phyloP scores from a whole-genome alignment of 2,888 invertebrate species.

The Chrysolina oricalcia region DNA sequence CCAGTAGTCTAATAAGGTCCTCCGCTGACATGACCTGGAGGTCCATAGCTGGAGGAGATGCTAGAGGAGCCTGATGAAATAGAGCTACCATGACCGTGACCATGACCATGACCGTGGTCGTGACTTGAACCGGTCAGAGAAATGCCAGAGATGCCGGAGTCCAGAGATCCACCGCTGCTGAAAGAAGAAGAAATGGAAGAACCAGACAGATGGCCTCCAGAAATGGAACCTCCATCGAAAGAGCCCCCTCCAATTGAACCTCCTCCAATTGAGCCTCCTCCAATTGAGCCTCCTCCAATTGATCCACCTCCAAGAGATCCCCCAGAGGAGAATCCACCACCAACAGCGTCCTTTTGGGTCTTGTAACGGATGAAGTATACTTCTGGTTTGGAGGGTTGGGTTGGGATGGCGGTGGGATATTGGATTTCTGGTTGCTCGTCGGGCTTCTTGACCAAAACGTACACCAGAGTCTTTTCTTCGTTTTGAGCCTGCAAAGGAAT shows the following conservation, averaged over 20 bases:
- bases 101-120: not conserved
- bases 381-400: slow-evolving; percentile 90
- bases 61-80: slow-evolving; percentile 34
- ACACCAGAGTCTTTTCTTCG: slow-evolving; percentile 91
- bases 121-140: slow-evolving; percentile 23
- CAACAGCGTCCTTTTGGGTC: slow-evolving; percentile 76
- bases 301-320: slow-evolving; percentile 47
- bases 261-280: slow-evolving; percentile 63
- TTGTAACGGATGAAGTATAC: slow-evolving; percentile 93
- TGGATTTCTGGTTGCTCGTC: slow-evolving; percentile 87
- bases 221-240: slow-evolving; percentile 38
- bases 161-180: slow-evolving; percentile 35
- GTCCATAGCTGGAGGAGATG: slow-evolving; percentile 64
- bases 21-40: slow-evolving; percentile 67
- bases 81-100: not conserved
- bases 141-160: slow-evolving; percentile 28
- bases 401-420: slow-evolving; percentile 85
- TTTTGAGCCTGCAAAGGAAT: slow-evolving; percentile 86
- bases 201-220: slow-evolving; percentile 26
- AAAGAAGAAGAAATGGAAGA: slow-evolving; percentile 34
- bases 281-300: slow-evolving; percentile 63
- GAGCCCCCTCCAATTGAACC: slow-evolving; percentile 32
- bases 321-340: slow-evolving; percentile 60
- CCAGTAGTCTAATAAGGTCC: slow-evolving; percentile 49
- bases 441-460: slow-evolving; percentile 91